Evolutionary conservation across 2,888 invertebrate species (phyloP).

Genomic region (Melitaea athalia): DNA sequence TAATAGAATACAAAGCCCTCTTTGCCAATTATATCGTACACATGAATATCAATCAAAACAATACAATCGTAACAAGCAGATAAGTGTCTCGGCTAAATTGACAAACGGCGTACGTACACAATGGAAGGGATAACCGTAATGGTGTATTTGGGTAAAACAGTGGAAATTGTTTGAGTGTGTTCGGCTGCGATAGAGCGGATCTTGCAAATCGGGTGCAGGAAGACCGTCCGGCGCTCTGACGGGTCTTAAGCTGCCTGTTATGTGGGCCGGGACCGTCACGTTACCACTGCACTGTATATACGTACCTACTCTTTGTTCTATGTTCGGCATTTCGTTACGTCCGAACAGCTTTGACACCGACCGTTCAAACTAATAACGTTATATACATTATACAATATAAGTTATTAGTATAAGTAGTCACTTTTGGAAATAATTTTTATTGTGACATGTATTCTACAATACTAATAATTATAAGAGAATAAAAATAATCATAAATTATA

Average conservation of each 20-base stretch:
- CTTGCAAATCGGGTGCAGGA: conserved; percentile 66
- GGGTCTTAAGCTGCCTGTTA: conserved; percentile 65
- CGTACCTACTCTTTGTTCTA: conserved; percentile 20
- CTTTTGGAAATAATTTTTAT: neutral
- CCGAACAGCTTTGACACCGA: neutral
- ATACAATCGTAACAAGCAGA: conserved; percentile 13
- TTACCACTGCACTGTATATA: conserved; percentile 30
- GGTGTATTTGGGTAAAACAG: conserved; percentile 48
- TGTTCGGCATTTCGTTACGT: neutral
- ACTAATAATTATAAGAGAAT: too few species aligned
- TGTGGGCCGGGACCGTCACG: conserved; percentile 39
- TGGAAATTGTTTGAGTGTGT: conserved; percentile 59
- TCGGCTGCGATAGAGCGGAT: conserved; percentile 68
- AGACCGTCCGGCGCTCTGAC: conserved; percentile 51
- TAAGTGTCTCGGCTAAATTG: conserved; percentile 23
- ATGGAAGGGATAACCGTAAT: conserved; percentile 32
- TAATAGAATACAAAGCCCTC: neutral
- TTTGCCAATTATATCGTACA: conserved; percentile 4
- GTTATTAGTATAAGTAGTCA: neutral
- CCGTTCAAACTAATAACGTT: neutral
- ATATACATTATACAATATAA: neutral
- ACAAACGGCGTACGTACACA: conserved; percentile 22
- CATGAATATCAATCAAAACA: conserved; percentile 14
- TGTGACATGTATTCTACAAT: too few species aligned
- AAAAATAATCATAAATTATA: too few species aligned